Percentiles rank a stretch among this genome's conserved stretches.
These are phyloP conservation scores for Anniella stebbinsi DNA, from an alignment of 2,797 vertebrate species.

Conservation along the genomic window DNA sequence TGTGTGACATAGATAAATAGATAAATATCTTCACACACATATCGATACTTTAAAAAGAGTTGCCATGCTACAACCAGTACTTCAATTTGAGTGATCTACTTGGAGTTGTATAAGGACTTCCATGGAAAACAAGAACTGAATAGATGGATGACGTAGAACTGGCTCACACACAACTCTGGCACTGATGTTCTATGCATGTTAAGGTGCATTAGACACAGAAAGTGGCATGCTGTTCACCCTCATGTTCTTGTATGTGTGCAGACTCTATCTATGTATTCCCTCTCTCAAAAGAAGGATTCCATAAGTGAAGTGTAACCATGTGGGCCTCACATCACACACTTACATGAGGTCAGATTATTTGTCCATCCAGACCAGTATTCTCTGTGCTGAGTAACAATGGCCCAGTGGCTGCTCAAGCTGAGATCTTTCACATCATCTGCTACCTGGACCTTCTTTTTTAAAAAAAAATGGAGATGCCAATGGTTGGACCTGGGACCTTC, in stretches of 20 bases:
- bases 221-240: not conserved
- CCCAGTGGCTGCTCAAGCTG: not conserved
- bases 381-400: not conserved
- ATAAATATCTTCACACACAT: too few species aligned
- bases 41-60: not conserved
- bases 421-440: not conserved
- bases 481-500: not conserved
- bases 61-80: not conserved
- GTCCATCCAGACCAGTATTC: not conserved
- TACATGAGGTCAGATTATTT: not conserved
- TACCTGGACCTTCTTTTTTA: not conserved
- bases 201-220: not conserved
- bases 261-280: not conserved
- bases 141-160: not conserved
- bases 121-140: not conserved
- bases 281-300: not conserved
- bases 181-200: not conserved
- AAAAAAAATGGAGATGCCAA: not conserved
- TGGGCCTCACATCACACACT: not conserved
- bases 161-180: not conserved
- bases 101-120: not conserved
- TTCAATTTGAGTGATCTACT: not conserved
- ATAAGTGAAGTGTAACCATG: not conserved
- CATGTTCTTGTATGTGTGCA: not conserved
- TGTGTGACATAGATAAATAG: not conserved